A percentile compares a stretch with the other conserved stretches of the same genome.
Evolutionary conservation across 2,888 invertebrate species (phyloP).

Genomic region (Plebejus melissa): DNA sequence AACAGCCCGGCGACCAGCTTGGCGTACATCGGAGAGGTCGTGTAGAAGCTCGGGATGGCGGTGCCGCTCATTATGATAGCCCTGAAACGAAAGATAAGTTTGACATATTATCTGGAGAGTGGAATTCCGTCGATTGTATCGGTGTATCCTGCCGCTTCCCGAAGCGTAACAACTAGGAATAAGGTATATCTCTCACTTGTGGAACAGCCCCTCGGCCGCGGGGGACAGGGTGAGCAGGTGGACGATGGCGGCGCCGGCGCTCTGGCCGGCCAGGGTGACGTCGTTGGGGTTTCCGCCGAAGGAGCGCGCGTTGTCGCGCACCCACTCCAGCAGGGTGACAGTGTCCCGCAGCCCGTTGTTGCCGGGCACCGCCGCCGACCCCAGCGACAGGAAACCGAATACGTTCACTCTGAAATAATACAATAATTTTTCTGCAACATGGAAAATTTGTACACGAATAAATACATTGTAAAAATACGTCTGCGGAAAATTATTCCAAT

Average conservation of each 20-base stretch:
- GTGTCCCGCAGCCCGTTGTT: slow-evolving; percentile 69
- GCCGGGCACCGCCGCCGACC: slow-evolving; percentile 59
- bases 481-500: neutral
- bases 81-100: slow-evolving; percentile 48
- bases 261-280: slow-evolving; percentile 67
- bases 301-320: slow-evolving; percentile 52
- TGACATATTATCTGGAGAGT: neutral
- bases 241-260: slow-evolving; percentile 58
- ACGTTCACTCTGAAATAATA: slow-evolving; percentile 56
- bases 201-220: slow-evolving; percentile 56
- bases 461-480: neutral
- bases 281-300: slow-evolving; percentile 66
- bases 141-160: neutral
- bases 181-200: slow-evolving; percentile 44
- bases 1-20: slow-evolving; percentile 46
- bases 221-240: slow-evolving; percentile 58
- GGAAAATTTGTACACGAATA: neutral
- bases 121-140: neutral
- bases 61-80: slow-evolving; percentile 62
- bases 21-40: slow-evolving; percentile 52
- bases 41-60: slow-evolving; percentile 50
- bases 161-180: neutral
- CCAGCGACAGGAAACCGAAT: slow-evolving; percentile 66
- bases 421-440: neutral
- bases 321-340: slow-evolving; percentile 64